Conservation (phyloP, 1,140 invertebrate genomes). For the Trachymyrmex septentrionalis region DNA sequence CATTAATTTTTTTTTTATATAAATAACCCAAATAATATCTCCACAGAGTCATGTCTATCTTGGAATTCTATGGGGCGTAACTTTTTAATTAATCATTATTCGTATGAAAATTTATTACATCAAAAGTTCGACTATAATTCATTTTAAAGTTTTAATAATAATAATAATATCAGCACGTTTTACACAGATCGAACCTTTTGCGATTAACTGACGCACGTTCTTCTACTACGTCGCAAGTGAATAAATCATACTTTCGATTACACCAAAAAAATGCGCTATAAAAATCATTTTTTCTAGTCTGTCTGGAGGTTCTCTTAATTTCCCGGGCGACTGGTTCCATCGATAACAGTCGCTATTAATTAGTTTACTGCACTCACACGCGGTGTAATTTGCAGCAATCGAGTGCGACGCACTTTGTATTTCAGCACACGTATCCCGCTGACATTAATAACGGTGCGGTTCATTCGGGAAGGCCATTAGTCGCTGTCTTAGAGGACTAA, state of each 20-base stretch:
- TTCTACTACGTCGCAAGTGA: neutral
- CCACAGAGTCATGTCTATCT: neutral
- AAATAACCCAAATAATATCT: neutral
- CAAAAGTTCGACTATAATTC: neutral
- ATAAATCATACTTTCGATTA: constrained; percentile 33
- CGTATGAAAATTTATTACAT: neutral
- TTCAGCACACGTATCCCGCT: constrained; percentile 39
- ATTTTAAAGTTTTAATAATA: constrained; percentile 29
- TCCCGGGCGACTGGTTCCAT: constrained; percentile 38
- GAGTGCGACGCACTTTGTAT: constrained; percentile 51
- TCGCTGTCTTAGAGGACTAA: constrained; percentile 50
- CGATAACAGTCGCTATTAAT: constrained; percentile 44
- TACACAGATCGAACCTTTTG: constrained; percentile 23
- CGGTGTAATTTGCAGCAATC: constrained; percentile 58
- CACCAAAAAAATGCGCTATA: constrained; percentile 17
- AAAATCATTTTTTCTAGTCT: constrained; percentile 22
- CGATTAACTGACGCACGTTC: constrained; percentile 3
- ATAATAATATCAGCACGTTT: neutral
- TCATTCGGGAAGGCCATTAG: constrained; percentile 61
- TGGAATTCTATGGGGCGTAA: neutral
- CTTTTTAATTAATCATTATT: constrained; percentile 15
- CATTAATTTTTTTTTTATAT: neutral
- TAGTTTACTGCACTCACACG: constrained; percentile 30
- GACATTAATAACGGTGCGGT: constrained; percentile 58
- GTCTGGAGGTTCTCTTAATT: constrained; percentile 41